Base-by-base conservation (phyloP, 2,888 invertebrate genomes). In the Cantharis flavilabris region DNA sequence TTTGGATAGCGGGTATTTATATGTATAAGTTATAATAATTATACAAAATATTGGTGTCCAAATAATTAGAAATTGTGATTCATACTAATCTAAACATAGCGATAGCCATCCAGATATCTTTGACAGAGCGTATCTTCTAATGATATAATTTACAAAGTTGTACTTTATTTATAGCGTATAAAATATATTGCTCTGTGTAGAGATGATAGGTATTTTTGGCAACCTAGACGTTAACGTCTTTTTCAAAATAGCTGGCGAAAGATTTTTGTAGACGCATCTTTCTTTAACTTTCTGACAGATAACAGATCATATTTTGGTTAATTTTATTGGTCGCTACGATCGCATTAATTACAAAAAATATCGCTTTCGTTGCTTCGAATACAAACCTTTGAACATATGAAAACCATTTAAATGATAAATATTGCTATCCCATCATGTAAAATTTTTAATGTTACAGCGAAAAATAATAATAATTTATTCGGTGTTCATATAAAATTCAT, bases 101-200 rank as follows among this genome's bases (percentile, higher is more conserved):
- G 62, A 76, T 80, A 69, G 80, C 78, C 78, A 78, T 80, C 78
- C 69, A 82, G 81, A 81, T 79, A 76, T 79, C 83, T 82, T 83
- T 82, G 83, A 82, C 84, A 83, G 83, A 78, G 82, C 81, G 83
- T 84, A 84, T 84, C 84, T 84, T 83, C 83, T 85, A 84, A 84
- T 84, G 81, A 82, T 82, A 82, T 80, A 80, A 84, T 85, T 84
- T 84, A 83, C 84, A 83, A 83, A 83, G 82, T 83, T 81, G 81
- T 72, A 80, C 82, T 81, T 84, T 85, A 85, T 85, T 85, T 85
- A 85, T 85, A 85, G 83, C 72, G 83, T 83, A 84, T 85, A 84
- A 85, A 85, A 85, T 84, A 67, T 67, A 85, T 84, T 82, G 84
- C 82, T 81, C 82, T 81, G 80, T 81, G 77, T 67, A 70, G 73